phyloP scores from a whole-genome alignment of 2,888 invertebrate species.

The Cheilosia vernalis region DNA sequence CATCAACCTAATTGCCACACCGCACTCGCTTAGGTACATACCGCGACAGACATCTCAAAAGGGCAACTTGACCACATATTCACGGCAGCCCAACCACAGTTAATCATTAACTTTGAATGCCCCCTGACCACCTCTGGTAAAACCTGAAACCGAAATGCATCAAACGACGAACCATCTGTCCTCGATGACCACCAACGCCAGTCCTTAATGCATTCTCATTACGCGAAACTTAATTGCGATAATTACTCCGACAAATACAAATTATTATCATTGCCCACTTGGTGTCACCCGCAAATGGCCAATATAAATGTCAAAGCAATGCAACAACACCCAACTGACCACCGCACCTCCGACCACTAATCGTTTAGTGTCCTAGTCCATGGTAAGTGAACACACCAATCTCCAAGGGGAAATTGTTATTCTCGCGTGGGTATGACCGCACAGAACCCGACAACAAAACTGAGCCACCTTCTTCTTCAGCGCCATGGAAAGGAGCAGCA shows the following conservation, averaged over 20 bases:
- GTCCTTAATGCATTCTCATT: constrained; percentile 7
- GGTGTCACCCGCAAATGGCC: constrained; percentile 58
- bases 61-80: not conserved
- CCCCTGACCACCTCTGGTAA: not conserved
- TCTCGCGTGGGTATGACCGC: constrained; percentile 2
- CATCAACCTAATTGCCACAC: not conserved
- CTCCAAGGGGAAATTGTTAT: constrained; percentile 39
- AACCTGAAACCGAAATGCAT: not conserved
- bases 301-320: constrained; percentile 52
- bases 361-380: constrained; percentile 12
- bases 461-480: constrained; percentile 5
- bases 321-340: constrained; percentile 22
- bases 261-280: constrained; percentile 50
- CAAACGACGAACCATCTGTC: not conserved
- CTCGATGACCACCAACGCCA: not conserved
- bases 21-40: not conserved
- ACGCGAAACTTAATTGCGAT: constrained; percentile 43
- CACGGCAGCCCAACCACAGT: not conserved
- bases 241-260: constrained; percentile 45
- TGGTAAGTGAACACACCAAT: constrained; percentile 13
- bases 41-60: not conserved
- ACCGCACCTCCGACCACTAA: constrained; percentile 26
- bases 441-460: not conserved
- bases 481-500: not conserved
- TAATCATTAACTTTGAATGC: constrained; percentile 1